Base-by-base conservation (phyloP, 2,888 invertebrate species). In the Deilephila porcellus region DNA sequence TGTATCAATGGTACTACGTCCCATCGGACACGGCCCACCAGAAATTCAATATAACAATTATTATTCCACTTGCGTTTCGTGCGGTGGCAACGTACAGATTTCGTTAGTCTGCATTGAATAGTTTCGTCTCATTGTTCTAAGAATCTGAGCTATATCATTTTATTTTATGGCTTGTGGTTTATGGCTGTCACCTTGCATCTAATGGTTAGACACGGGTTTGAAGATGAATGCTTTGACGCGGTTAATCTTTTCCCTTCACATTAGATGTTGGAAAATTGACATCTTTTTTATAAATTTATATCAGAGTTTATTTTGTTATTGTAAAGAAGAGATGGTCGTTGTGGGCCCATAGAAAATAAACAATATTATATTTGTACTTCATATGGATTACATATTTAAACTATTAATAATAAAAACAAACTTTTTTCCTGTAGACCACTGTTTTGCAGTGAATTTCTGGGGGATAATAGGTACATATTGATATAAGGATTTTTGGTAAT, bases 41-140 rank as follows among this genome's bases (percentile, higher is more conserved):
- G 80, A 84, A 86, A 87, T 87, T 85, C 86, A 85, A 88, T 56
- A 85, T 80, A 63, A 63, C 73, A 79, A 86, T 89, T 86, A 85
- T 83, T 85, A 88, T 88, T 86, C 89, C 72, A 76, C 70, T 11
- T 29, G 52, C 81, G 83, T 82, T 78, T 79, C 75, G 25, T 45
- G 25, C 52, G 20, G 67, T 71, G 59, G 72, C 63, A 59, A 59
- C 64, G 74, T 74, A 71, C 73, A 75, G 77, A 78, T 77, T 77
- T 75, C 62, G 76, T 76, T 79, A 73, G 60, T 73, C 73, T 74
- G 32, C 73, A 71, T 75, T 74, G 71, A 73, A 76, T 79, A 73
- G 73, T 76, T 81, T 81, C 80, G 78, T 78, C 77, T 79, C 76
- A 78, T 79, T 74, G 80, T 80, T 72, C 19, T 56, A 11, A 45